Evolutionary conservation across 2,113 vertebrate species (phyloP).

Genomic region (Stigmatopora nigra): DNA sequence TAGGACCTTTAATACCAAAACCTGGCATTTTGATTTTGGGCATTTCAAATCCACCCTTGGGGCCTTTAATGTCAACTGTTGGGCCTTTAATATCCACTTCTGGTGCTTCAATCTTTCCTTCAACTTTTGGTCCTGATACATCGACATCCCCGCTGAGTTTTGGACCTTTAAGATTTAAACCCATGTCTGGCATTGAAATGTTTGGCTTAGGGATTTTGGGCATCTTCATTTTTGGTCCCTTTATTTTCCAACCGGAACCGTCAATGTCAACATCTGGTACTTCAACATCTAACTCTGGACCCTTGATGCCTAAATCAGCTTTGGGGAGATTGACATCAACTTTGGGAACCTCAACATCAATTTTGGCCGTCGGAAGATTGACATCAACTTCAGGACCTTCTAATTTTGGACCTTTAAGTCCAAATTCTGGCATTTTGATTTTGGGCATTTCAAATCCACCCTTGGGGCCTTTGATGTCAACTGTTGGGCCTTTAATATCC

Average conservation of each 20-base stretch:
- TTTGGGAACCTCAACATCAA: background rate
- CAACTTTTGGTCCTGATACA: background rate
- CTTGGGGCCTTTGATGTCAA: background rate
- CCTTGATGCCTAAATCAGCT: slow-evolving; percentile 3
- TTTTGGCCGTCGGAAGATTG: background rate
- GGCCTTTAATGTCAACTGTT: too few species aligned
- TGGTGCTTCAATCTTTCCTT: background rate
- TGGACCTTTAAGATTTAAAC: background rate
- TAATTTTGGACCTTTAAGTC: slow-evolving; percentile 16
- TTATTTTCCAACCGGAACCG: background rate
- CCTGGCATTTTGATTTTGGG: slow-evolving; percentile 9
- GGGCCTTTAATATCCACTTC: background rate
- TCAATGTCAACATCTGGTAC: slow-evolving; percentile 5
- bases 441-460: slow-evolving; percentile 1
- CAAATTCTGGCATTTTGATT: slow-evolving; percentile 3
- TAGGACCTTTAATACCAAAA: background rate
- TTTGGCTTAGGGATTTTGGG: too few species aligned
- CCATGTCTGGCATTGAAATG: background rate
- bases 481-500: slow-evolving; percentile 15
- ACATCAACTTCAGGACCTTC: slow-evolving; percentile 1
- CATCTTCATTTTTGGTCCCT: background rate
- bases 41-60: background rate
- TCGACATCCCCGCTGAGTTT: background rate
- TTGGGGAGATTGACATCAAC: background rate
- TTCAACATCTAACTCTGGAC: slow-evolving; percentile 10